A percentile compares a stretch with the other conserved stretches of the same genome.
Evolutionary conservation across 2,888 invertebrate genomes (phyloP).

Genomic region (Molorchus minor): DNA sequence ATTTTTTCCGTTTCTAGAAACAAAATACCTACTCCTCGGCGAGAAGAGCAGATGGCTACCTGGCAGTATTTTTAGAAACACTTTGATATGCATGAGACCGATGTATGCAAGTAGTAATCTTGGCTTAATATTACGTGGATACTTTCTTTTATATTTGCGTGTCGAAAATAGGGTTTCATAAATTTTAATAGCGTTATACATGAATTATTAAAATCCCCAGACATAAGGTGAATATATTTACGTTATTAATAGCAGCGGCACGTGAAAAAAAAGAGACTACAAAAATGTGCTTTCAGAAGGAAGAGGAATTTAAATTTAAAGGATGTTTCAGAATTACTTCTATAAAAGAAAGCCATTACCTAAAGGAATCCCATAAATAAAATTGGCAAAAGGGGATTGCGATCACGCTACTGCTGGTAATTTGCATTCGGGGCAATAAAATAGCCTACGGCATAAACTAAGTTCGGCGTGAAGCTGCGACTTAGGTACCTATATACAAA

Average conservation of each 20-base stretch:
- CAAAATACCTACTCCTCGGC: too few relatives aligned
- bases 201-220: neutral
- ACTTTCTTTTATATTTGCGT: neutral
- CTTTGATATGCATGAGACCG: neutral
- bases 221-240: neutral
- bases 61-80: neutral
- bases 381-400: neutral
- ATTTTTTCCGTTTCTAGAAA: too few relatives aligned
- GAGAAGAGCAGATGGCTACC: too few relatives aligned
- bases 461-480: too few relatives aligned
- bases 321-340: neutral
- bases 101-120: neutral
- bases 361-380: neutral
- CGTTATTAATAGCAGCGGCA: neutral
- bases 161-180: neutral
- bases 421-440: neutral
- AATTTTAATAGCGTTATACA: neutral
- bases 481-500: too few relatives aligned
- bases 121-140: neutral
- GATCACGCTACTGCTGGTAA: neutral
- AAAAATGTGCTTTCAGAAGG: neutral
- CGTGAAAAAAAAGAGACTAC: neutral
- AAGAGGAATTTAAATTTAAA: neutral
- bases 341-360: neutral
- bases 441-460: neutral